Conservation (phyloP, 2,797 vertebrate genomes). For the Trachops cirrhosus region DNA sequence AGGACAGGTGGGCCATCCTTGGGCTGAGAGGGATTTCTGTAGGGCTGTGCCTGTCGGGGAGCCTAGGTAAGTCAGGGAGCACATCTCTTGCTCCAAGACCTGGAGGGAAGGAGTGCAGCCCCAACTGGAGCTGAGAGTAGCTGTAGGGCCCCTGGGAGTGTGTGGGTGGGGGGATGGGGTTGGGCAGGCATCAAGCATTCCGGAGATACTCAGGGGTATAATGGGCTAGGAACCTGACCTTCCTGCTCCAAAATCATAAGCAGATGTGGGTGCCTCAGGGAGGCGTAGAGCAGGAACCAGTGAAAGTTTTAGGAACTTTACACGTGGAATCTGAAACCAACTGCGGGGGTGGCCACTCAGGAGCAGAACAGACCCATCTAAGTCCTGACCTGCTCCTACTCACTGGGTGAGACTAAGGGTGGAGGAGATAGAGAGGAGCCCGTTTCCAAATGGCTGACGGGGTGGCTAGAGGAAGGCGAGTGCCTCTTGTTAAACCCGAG, state of each 20-base stretch:
- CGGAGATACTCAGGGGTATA: conserved; percentile 54
- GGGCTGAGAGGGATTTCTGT: neutral
- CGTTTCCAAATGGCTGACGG: neutral
- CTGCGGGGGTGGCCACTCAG: neutral
- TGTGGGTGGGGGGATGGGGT: conserved; percentile 46
- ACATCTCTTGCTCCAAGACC: neutral
- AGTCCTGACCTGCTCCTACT: conserved; percentile 3
- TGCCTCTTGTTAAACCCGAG: neutral
- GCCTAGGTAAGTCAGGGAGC: neutral
- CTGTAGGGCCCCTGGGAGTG: neutral
- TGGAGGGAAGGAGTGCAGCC: neutral
- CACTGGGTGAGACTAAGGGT: neutral
- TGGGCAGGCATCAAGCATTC: conserved; percentile 54
- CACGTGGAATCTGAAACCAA: neutral
- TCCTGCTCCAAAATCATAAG: conserved; percentile 67
- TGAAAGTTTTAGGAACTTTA: neutral
- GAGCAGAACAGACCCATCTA: neutral
- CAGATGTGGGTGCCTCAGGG: conserved; percentile 67
- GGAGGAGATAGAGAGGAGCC: neutral
- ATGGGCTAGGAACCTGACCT: conserved; percentile 51
- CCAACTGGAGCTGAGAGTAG: neutral
- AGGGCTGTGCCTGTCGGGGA: neutral
- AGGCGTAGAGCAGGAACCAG: neutral
- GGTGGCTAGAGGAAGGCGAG: neutral
- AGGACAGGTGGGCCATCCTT: too few relatives aligned